phyloP scores from a whole-genome alignment of 2,888 invertebrate species.

The Cantharis flavilabris region DNA sequence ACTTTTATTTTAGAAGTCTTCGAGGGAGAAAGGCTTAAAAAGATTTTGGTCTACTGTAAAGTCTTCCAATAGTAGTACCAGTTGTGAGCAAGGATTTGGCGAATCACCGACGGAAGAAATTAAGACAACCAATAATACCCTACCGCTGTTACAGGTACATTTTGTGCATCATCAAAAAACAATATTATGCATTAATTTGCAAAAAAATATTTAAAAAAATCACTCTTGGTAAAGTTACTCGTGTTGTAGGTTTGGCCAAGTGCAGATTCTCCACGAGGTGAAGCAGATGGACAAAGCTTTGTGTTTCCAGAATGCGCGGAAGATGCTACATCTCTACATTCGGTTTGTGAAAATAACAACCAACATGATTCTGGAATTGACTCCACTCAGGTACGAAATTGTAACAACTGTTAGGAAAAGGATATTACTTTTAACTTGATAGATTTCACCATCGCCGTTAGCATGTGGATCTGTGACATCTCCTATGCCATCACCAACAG shows the following conservation, averaged over 20 bases:
- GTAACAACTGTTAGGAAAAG: background rate
- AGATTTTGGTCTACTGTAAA: conserved; percentile 56
- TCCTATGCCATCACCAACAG: conserved; percentile 50
- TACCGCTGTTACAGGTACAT: conserved; percentile 59
- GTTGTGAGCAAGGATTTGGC: conserved; percentile 47
- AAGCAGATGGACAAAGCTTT: conserved; percentile 71
- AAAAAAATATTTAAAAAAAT: background rate
- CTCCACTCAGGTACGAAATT: conserved; percentile 65
- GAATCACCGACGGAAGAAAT: conserved; percentile 46
- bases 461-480: conserved; percentile 51
- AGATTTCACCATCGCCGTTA: conserved; percentile 62
- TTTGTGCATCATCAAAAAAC: background rate
- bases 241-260: conserved; percentile 69
- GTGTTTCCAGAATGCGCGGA: conserved; percentile 62
- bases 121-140: conserved; percentile 57
- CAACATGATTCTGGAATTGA: conserved; percentile 73
- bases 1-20: conserved; percentile 58
- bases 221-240: conserved; percentile 10
- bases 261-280: conserved; percentile 70
- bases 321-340: conserved; percentile 49
- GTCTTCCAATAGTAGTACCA: conserved; percentile 52
- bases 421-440: conserved; percentile 25
- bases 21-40: conserved; percentile 55
- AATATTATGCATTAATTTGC: background rate
- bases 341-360: conserved; percentile 57